Evolutionary conservation across 2,797 vertebrate genomes (phyloP).

Genomic region (Sebastes iracundus): DNA sequence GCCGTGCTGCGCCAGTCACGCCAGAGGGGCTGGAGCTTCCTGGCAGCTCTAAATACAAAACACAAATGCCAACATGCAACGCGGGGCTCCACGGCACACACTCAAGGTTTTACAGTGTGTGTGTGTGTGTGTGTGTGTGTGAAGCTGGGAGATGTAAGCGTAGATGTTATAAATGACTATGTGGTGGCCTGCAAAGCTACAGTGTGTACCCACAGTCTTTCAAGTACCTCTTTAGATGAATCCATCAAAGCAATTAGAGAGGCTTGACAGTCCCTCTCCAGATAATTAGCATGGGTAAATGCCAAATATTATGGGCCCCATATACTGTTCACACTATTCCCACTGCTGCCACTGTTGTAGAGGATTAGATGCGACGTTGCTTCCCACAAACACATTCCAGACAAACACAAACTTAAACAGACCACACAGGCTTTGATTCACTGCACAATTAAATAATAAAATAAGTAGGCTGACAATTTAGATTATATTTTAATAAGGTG

Average conservation of each 20-base stretch:
- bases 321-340: conserved; percentile 37
- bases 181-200: conserved; percentile 36
- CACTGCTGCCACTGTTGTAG: conserved; percentile 35
- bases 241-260: conserved; percentile 72
- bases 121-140: neutral
- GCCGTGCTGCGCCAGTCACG: conserved; percentile 36
- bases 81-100: neutral
- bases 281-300: conserved; percentile 67
- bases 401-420: conserved; percentile 31
- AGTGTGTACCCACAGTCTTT: conserved; percentile 42
- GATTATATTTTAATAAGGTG: conserved; percentile 26
- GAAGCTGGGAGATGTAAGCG: conserved; percentile 14
- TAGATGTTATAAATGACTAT: conserved; percentile 18
- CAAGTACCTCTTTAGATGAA: conserved; percentile 62
- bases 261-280: conserved; percentile 53
- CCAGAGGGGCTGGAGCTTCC: conserved; percentile 56
- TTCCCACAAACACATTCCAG: conserved; percentile 12
- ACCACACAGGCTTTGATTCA: conserved; percentile 30
- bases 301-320: conserved; percentile 58
- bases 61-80: conserved; percentile 45
- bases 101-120: neutral
- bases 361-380: conserved; percentile 24
- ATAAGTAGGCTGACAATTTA: conserved; percentile 5
- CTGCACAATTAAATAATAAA: conserved; percentile 46
- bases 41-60: conserved; percentile 59